Evolutionary conservation across 2,113 vertebrate genomes (phyloP), one percentile per base, ranked within the genome.

Genomic region (Phainopepla nitens): DNA sequence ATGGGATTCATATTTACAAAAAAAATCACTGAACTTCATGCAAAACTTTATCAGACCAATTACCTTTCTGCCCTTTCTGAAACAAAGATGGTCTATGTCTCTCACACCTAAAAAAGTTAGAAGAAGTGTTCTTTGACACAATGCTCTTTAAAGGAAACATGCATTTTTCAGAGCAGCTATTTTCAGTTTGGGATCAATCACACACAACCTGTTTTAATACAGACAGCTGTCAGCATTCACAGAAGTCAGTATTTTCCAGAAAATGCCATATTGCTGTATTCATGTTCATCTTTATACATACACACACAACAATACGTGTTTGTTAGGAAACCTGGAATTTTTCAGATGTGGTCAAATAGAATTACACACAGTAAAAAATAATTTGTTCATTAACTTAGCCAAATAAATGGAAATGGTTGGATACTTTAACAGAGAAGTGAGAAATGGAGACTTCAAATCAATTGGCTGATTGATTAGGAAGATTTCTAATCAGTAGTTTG

Each of bases 141-240:
- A 78, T 36, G 65, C 31, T 91, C 42, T 79, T 87, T 25, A 44
- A 39, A 91, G 69, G 82, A 91, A 90, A 89, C 54, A 87, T 1
- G 13, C n/a, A 51, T 87, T 95, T 89, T 65, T 83, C 90, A 89
- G 65, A 79, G 41, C 57, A 96, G 87, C 36, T 87, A 87, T 93
- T 96, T 96, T 93, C 86, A 85, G 60, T 87, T 84, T 64, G 75
- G 62, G 86, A 91, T 92, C 82, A 94, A 62, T 62, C 66, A 54
- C 65, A 57, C 80, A 71, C 47, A 96, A 54, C 45, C 65, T 89
- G 78, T 56, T 94, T 82, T 79, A 89, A 89, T 92, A 58, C 17
- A 96, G 83, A 94, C 83, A 94, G 73, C 78, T 93, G 91, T 51
- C 84, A 93, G 41, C 53, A 80, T 80, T 87, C 73, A 76, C 70